Evolutionary conservation across 2,113 vertebrate species (phyloP), one percentile per base, ranked within the genome.

Genomic region (Seriola aureovittata): DNA sequence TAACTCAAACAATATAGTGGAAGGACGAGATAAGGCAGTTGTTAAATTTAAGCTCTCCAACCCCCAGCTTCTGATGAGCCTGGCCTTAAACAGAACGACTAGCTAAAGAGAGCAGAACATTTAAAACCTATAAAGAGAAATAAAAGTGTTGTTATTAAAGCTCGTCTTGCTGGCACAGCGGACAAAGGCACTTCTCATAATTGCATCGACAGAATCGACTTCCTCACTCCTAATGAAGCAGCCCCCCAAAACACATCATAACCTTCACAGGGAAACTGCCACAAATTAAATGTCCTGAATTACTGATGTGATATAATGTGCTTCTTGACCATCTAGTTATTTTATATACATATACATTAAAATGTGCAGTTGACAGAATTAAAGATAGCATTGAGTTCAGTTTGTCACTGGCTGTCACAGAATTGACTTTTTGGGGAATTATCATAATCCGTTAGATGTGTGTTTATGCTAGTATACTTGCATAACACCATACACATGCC

Each of bases 101-200:
- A 29, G 44, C n/a, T 44, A 19, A 57, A 60, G 64, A 58, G 40
- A 71, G 6, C 9, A 25, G 19, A 59, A 63, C 57, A 78, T 58
- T 55, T 69, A 23, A 59, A 69, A 57, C 46, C 12, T 42, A 50
- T 19, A 10, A 50, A 36, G 16, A 44, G 40, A 21, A 54, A 79
- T 55, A 10, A 17, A 60, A 14, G 14, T 19, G 34, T 71, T 46
- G 29, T 34, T 3, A 11, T 2, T 42, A 46, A 65, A 44, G 19
- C 52, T 80, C 29, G 32, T 75, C 55, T 23, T 42, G 17, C 70
- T 60, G 34, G 34, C 25, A 65, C 60, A 67, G 52, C 23, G 10
- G 63, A 55, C 52, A 46, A 68, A 77, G n/a, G n/a, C 65, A 34
- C 64, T 60, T 62, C 42, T 68, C 23, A 52, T 60, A 52, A 34